Base-by-base conservation (phyloP, 1,140 invertebrate genomes). In the Euura lappo region DNA sequence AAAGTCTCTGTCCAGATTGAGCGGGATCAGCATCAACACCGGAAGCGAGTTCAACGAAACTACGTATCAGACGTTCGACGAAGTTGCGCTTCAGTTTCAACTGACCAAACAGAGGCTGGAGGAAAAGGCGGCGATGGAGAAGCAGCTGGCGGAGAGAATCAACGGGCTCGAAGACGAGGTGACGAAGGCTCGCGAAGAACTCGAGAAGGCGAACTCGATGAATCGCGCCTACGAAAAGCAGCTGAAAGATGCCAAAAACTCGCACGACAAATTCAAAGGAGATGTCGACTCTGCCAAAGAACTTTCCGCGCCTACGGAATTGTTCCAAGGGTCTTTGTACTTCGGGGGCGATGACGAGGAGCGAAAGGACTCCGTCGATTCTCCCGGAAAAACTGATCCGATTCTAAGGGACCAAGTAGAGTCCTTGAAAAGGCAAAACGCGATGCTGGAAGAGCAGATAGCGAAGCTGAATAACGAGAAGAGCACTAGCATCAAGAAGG, bases 401-500 rank as follows among this genome's bases (percentile, higher is more conserved):
- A 8, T 60, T 60, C 13, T 60, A 6, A 60, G 13, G 13, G 51
- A 60, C 65, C 11, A 69, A 74, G 65, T 79, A 5, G 64, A 80
- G 2, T 47, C 47, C 6, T 76, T 79, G 11, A 75, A 85, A 3
- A 67, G 78, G 7, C 79, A 86, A 44, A 79, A 85, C 2, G 47
- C 72, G 10, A 68, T 75, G 1, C 45, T 86, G 2, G 81, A 78
- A n/a, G 68, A 72, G 0, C 67, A 43, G 2, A 13, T 84, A 1
- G 74, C 81, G 45, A 69, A 76, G 3, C 80, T 79, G n/a, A 81
- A 84, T 5, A 83, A 86, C 75, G 90, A 91, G 77, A 84, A 92
- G 44, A 79, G 82, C 0, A 87, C 91, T 44, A 90, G 89, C 69
- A 88, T 91, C 75, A 88, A 89, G 74, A 84, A 91, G 78, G 89